A percentile compares a stretch with the other conserved stretches of the same genome.
phyloP scores from a whole-genome alignment of 2,888 invertebrate genomes.

The Romanomermis culicivorax region DNA sequence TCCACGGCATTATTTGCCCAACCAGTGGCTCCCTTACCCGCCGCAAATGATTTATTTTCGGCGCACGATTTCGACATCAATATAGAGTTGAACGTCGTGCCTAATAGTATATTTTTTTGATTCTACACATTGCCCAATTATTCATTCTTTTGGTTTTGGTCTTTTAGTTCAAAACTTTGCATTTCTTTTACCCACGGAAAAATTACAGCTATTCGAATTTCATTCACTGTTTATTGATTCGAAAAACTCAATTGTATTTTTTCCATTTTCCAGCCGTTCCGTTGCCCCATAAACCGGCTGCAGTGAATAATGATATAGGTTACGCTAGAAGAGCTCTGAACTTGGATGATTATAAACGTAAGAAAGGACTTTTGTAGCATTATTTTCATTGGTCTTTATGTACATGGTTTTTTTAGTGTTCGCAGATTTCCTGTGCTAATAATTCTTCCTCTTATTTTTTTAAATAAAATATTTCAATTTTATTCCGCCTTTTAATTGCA shows the following conservation, averaged over 20 bases:
- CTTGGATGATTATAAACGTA: slow-evolving; percentile 31
- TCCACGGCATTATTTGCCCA: background rate
- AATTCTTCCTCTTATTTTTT: too few relatives aligned
- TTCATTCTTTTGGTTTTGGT: background rate
- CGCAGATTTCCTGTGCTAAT: background rate
- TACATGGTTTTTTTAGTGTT: background rate
- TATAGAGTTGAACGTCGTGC: slow-evolving; percentile 42
- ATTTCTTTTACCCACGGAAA: background rate
- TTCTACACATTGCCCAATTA: background rate
- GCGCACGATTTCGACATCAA: slow-evolving; percentile 85
- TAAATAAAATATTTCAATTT: too few relatives aligned
- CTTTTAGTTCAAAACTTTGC: background rate
- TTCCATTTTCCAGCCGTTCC: background rate
- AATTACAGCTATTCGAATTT: too few relatives aligned
- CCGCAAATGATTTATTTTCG: slow-evolving; percentile 37
- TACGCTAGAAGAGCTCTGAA: slow-evolving; percentile 26
- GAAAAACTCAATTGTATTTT: too few relatives aligned
- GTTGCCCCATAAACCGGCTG: background rate
- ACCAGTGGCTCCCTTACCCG: background rate
- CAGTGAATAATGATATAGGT: background rate
- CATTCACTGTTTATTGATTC: too few relatives aligned
- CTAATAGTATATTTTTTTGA: background rate
- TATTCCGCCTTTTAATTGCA: too few relatives aligned
- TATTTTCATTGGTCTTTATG: too few relatives aligned
- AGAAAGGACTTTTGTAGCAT: slow-evolving; percentile 27